Base-by-base conservation (phyloP, 1,140 invertebrate genomes). In the Drosophila repletoides region DNA sequence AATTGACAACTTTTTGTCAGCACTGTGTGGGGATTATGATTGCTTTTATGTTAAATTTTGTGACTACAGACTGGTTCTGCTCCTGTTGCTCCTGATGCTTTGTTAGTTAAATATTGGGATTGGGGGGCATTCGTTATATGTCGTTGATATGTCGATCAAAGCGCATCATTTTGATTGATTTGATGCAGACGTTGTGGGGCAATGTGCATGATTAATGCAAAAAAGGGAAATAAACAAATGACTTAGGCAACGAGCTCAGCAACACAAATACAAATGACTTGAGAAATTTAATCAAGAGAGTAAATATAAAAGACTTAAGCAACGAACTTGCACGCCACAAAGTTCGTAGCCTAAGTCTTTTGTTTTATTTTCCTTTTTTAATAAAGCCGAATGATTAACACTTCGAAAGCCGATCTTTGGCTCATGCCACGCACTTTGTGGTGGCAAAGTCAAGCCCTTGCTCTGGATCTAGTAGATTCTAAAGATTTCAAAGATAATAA, bases 1-100 rank as follows among this genome's bases (percentile, higher is more conserved):
- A 84, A 84, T 84, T 84, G 79, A 84, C 79, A 84, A 84, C 70
- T 84, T 84, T 84, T 84, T 84, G 79, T 84, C 79, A 84, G 80
- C 65, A 76, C 61, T 84, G 69, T 83, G 74, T 79, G 80, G 66
- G 79, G 71, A 84, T 84, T 84, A 84, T 84, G 79, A 84, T 84
- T 84, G 79, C 70, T 67, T 84, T 84, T 84, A 84, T 86, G 79
- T 65, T 79, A 84, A 84, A 64, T 10, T 19, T 3, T 22, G n/a
- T 3, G 26, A n/a, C 49, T 9, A n/a, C 12, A 19, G 41, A 52
- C 40, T 33, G 12, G 31, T 17, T 46, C 26, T 29, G 17, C 7
- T 5, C 2, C 3, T 7, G 21, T 38, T 7, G 2, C 29, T 12
- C 24, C 7, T 21, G 21, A 24, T 55, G 58, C 64, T 73, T 83